Evolutionary conservation across 2,113 vertebrate species (phyloP).

Genomic region (Chelonoidis abingdonii): DNA sequence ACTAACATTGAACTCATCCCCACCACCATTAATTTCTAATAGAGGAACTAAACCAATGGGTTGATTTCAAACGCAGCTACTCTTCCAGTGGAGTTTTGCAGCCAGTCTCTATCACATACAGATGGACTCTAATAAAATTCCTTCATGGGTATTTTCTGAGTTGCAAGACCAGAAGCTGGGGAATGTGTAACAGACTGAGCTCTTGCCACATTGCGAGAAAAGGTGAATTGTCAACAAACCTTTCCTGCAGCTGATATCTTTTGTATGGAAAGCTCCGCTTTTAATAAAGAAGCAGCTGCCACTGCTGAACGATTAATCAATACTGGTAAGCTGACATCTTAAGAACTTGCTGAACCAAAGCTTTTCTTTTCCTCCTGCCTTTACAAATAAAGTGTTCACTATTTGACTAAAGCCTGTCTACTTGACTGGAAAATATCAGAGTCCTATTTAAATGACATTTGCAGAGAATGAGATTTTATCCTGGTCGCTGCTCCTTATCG

Average conservation of each 20-base stretch:
- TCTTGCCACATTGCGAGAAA: constrained; percentile 51
- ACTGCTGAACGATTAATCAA: constrained; percentile 80
- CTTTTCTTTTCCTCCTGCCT: constrained; percentile 75
- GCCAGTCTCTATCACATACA: constrained; percentile 27
- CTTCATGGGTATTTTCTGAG: constrained; percentile 25
- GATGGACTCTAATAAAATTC: constrained; percentile 39
- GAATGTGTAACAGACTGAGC: constrained; percentile 23
- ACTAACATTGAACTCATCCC: neutral
- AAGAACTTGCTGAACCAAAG: constrained; percentile 81
- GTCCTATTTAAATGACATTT: constrained; percentile 85
- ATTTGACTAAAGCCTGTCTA: constrained; percentile 82
- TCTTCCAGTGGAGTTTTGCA: constrained; percentile 23
- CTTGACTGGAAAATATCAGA: constrained; percentile 81
- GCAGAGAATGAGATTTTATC: constrained; percentile 83
- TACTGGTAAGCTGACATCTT: constrained; percentile 80
- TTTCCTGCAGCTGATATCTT: constrained; percentile 75
- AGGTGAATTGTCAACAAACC: constrained; percentile 77
- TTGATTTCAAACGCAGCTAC: neutral
- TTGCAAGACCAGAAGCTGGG: neutral
- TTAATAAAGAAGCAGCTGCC: constrained; percentile 83
- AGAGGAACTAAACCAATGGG: neutral
- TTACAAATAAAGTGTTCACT: constrained; percentile 83
- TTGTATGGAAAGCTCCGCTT: constrained; percentile 69
- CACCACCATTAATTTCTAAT: neutral
- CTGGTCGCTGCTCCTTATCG: constrained; percentile 79